Percentiles rank a stretch among this genome's conserved stretches.
Conservation (phyloP, 2,113 vertebrate species). For the Symphodus melops region DNA sequence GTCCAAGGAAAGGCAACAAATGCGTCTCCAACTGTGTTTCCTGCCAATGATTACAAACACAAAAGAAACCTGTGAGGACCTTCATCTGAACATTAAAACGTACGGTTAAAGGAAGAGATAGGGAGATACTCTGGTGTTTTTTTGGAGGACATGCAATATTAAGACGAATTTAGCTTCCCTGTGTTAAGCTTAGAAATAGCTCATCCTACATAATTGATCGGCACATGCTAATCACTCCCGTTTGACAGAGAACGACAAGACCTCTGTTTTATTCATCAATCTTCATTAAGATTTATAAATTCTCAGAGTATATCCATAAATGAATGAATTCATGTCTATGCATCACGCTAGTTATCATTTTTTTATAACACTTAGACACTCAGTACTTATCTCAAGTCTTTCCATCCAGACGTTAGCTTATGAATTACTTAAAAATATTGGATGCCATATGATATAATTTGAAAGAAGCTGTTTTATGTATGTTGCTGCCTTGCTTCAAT, state of each 20-base stretch:
- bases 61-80: slow-evolving; percentile 19
- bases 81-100: slow-evolving; percentile 26
- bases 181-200: slow-evolving; percentile 21
- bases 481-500: neutral
- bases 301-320: slow-evolving; percentile 7
- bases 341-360: neutral
- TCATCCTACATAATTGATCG: slow-evolving; percentile 31
- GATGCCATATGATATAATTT: neutral
- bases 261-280: slow-evolving; percentile 27
- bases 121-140: slow-evolving; percentile 16
- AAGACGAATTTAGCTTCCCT: slow-evolving; percentile 25
- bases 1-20: slow-evolving; percentile 12
- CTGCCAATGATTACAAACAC: slow-evolving; percentile 24
- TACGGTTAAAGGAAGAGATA: neutral
- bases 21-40: slow-evolving; percentile 29
- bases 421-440: neutral
- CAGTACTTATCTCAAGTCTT: neutral
- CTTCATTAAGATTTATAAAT: slow-evolving; percentile 17
- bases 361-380: slow-evolving; percentile 20
- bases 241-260: neutral
- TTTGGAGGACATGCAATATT: slow-evolving; percentile 7
- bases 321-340: neutral
- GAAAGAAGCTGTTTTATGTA: neutral
- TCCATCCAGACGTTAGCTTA: neutral
- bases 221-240: slow-evolving; percentile 25